Conservation (phyloP, 2,888 invertebrate genomes). For the Chorisops tibialis region DNA sequence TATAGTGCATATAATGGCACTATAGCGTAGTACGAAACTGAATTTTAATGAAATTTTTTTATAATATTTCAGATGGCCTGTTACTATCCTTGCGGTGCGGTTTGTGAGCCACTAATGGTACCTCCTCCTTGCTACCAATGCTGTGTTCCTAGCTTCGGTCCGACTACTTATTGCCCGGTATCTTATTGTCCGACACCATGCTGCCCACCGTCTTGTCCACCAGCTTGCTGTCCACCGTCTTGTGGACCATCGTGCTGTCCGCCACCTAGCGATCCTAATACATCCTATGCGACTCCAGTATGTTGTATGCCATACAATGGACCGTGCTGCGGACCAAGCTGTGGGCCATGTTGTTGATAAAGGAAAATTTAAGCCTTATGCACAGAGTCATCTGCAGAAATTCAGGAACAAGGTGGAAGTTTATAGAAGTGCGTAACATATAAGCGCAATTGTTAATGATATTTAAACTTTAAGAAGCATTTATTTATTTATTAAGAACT, state of each 20-base stretch:
- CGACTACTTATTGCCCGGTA: neutral
- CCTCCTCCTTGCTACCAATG: neutral
- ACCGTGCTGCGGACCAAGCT: neutral
- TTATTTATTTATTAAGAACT: too few species aligned
- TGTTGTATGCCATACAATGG: neutral
- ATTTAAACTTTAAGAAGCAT: too few species aligned
- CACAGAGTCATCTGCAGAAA: too few species aligned
- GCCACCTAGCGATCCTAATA: neutral
- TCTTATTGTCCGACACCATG: neutral
- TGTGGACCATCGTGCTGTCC: neutral
- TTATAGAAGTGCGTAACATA: too few species aligned
- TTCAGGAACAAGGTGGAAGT: too few species aligned
- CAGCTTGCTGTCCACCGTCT: neutral
- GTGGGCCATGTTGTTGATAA: neutral
- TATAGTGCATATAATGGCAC: too few species aligned
- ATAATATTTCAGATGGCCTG: too few species aligned
- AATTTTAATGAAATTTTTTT: too few species aligned
- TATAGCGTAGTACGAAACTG: too few species aligned
- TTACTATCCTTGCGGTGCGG: too few species aligned
- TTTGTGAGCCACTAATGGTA: neutral
- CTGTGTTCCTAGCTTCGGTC: neutral
- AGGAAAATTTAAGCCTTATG: too few species aligned
- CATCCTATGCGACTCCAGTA: neutral
- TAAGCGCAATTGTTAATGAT: too few species aligned
- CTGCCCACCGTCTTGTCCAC: neutral